Evolutionary conservation across 1,140 invertebrate species (phyloP), one percentile per base, ranked within the genome.

Genomic region (Stratiolaelaps scimitus): DNA sequence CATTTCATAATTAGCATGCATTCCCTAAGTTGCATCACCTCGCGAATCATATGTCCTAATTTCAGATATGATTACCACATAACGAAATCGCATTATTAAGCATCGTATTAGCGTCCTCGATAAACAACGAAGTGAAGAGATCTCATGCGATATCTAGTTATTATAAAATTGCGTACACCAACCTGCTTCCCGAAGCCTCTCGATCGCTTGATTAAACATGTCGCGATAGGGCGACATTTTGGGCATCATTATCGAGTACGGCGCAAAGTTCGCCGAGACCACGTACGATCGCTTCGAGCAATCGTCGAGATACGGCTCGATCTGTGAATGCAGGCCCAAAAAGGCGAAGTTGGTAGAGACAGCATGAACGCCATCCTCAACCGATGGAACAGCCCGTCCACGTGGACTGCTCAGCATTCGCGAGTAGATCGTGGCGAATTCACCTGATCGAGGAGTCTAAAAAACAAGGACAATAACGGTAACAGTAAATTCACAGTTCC

Each of bases 191-290:
- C 53, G 53, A 29, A 60, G 53, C 34, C 53, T 60, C 34, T 60
- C 53, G 53, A 60, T 60, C 17, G 26, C 53, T 34, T 60, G 53
- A 34, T 60, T 60, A 34, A 60, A 60, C 53, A 60, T 60, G 23
- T 60, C 53, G 13, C 53, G 53, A 60, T 60, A 60, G 1, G 53
- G 53, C 15, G 53, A 60, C 53, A 60, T 60, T 26, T 60, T 60
- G 26, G 53, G 53, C 53, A 60, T 60, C 53, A 60, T 60, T 60
- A 60, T 60, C 13, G 53, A 60, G 53, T 60, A 60, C 2, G 53
- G 53, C 6, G 53, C 53, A 34, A 60, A 60, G 53, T 60, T 60
- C 1, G 53, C 26, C 23, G 53, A 29, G 13, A 60, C 17, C 1
- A 60, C 53, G 53, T 60, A 60, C 17, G 20, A 26, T 5, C 53